A percentile compares a stretch with the other conserved stretches of the same genome.
These are phyloP conservation scores for Eudyptes chrysolophus DNA, from an alignment of 2,113 vertebrate genomes.

Conservation along the genomic window DNA sequence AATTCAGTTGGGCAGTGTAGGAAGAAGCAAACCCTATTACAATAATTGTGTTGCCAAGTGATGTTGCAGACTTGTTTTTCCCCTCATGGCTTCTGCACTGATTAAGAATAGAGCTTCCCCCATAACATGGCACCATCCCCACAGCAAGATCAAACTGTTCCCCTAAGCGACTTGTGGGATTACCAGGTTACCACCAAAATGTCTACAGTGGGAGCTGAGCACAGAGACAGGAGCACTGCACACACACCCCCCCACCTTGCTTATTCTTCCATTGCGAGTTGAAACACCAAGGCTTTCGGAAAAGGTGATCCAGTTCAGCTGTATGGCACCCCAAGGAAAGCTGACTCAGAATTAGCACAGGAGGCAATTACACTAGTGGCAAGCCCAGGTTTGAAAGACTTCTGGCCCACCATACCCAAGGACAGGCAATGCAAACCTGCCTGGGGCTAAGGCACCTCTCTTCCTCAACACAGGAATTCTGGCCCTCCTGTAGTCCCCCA, in stretches of 20 bases:
- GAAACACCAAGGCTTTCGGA: background rate
- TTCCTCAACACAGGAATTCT: background rate
- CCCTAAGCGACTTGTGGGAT: background rate
- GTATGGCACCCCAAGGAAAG: background rate
- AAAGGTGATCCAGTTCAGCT: background rate
- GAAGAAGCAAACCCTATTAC: constrained; percentile 60
- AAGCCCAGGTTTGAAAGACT: background rate
- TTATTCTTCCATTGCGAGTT: background rate
- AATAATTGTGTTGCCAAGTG: constrained; percentile 65
- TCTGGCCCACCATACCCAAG: background rate
- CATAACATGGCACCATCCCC: constrained; percentile 1
- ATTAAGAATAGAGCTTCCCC: constrained; percentile 47
- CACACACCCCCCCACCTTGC: too few species aligned
- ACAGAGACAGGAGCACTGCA: background rate
- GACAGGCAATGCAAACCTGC: background rate
- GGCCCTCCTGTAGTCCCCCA: background rate
- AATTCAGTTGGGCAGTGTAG: constrained; percentile 61
- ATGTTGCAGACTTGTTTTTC: constrained; percentile 60
- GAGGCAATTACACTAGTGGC: background rate
- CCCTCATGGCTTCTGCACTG: background rate
- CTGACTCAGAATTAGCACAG: background rate
- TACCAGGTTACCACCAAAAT: background rate
- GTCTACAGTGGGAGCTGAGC: background rate
- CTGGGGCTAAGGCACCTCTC: background rate
- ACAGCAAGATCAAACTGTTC: background rate